Base-by-base conservation (phyloP, 2,888 invertebrate species). In the Drosophila greeni region DNA sequence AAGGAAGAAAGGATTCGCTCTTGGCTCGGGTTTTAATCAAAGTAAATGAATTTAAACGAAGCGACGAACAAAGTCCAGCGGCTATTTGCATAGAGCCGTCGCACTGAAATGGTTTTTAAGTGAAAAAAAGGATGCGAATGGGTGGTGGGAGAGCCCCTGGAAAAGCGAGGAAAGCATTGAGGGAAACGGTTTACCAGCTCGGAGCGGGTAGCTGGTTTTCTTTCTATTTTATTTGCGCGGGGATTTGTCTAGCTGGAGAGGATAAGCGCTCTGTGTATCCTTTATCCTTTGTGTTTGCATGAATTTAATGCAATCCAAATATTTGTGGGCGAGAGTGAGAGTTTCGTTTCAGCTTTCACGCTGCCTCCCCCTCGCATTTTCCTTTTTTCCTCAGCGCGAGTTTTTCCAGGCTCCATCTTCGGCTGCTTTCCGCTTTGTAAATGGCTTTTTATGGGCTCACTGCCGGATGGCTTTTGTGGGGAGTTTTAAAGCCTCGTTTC, bases 231-330 rank as follows among this genome's bases (percentile, higher is more conserved):
- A 82, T 79, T 82, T 79, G 74, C 74, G 64, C 82, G 84, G 66
- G 82, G 78, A 84, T 79, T 84, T 79, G 84, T 79, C 69, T 72
- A 74, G 82, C 76, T 82, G 74, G 56, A 76, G 72, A 81, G 79
- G 84, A 82, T 79, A 79, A 79, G 84, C 84, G 80, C 84, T 72
- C 82, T 67, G 54, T 84, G 55, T 84, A 82, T 84, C 81, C 80
- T 67, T 76, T 84, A 79, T 84, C 70, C 84, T 82, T 84, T 72
- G 78, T 79, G 83, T 79, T 79, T 84, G 84, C 79, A 74, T 70
- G 81, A 84, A 76, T 79, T 84, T 84, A 79, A 82, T 84, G 84
- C 84, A 79, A 84, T 84, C 85, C 82, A 79, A 79, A 79, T 84
- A 84, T 79, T 79, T 82, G 79, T 70, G 82, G 75, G 72, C 59